These are phyloP conservation scores for Gastracanthus pulcherrimus DNA, from an alignment of 2,888 invertebrate species.

Conservation along the genomic window DNA sequence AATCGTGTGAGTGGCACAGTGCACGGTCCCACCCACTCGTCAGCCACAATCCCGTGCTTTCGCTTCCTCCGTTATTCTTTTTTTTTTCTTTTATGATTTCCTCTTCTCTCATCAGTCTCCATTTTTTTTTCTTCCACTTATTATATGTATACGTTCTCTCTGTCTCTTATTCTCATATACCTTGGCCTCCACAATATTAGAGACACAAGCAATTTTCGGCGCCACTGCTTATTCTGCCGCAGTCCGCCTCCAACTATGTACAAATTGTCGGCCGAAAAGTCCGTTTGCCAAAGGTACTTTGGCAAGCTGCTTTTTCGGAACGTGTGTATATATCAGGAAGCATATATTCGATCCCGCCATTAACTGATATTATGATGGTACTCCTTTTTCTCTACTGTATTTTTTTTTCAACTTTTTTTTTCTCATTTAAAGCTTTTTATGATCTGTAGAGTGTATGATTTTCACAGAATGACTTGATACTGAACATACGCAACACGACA, in stretches of 20 bases:
- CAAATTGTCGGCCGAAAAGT: background rate
- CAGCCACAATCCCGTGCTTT: conserved; percentile 61
- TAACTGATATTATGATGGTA: background rate
- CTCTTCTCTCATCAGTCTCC: background rate
- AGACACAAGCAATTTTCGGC: conserved; percentile 45
- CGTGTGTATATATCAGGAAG: background rate
- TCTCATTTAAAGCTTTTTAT: conserved; percentile 56
- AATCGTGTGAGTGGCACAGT: conserved; percentile 63
- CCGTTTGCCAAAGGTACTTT: conserved; percentile 24
- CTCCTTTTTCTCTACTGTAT: conserved; percentile 10
- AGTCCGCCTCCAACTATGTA: conserved; percentile 3
- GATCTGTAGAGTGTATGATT: conserved; percentile 58
- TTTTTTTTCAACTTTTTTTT: conserved; percentile 48
- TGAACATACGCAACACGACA: conserved; percentile 68
- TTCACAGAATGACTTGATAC: conserved; percentile 66
- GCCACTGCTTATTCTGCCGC: conserved; percentile 47
- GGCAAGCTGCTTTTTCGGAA: conserved; percentile 5
- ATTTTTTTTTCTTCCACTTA: background rate
- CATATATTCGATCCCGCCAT: background rate
- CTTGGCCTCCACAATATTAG: conserved; percentile 34
- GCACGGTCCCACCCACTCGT: conserved; percentile 60
- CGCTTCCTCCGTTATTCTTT: conserved; percentile 58
- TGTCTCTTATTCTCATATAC: conserved; percentile 17
- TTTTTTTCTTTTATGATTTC: conserved; percentile 51
- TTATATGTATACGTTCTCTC: background rate